Conservation (phyloP, 2,797 vertebrate species). For the Sparus aurata region DNA sequence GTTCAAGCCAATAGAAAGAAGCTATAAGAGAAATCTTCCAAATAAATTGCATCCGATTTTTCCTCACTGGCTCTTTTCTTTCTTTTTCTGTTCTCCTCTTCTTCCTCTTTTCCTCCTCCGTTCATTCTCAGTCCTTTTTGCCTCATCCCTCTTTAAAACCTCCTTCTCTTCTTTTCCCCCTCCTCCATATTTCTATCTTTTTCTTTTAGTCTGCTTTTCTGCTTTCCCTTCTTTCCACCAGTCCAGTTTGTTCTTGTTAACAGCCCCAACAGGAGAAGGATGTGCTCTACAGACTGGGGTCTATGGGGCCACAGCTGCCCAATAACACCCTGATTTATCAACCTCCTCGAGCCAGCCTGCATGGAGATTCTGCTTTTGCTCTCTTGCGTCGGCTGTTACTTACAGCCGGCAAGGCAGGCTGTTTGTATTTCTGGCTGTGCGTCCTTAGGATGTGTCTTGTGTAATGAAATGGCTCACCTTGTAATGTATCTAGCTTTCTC, state of each 20-base stretch:
- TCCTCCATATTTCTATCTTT: conserved; percentile 19
- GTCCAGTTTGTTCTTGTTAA: conserved; percentile 74
- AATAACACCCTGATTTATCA: conserved; percentile 83
- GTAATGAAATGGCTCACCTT: conserved; percentile 75
- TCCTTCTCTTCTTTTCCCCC: conserved; percentile 5
- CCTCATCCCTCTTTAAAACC: not conserved
- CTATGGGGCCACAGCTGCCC: conserved; percentile 81
- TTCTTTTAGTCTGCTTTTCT: not conserved
- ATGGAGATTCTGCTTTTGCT: conserved; percentile 72
- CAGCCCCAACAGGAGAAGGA: conserved; percentile 70
- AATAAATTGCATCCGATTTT: conserved; percentile 2
- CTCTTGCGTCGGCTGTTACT: conserved; percentile 73
- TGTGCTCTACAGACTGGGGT: conserved; percentile 72
- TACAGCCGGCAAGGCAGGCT: conserved; percentile 68
- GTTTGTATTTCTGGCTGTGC: conserved; percentile 75
- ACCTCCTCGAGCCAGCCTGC: conserved; percentile 69
- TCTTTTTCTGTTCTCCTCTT: not conserved
- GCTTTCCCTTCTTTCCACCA: conserved; percentile 22
- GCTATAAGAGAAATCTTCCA: conserved; percentile 5
- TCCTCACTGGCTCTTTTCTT: not conserved
- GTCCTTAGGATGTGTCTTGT: conserved; percentile 73
- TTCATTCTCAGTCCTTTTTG: not conserved
- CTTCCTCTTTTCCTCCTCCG: not conserved
- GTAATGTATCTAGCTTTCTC: conserved; percentile 70
- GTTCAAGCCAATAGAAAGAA: conserved; percentile 20